A percentile compares a stretch with the other conserved stretches of the same genome.
phyloP scores from a whole-genome alignment of 2,113 vertebrate genomes.

The Lophura nycthemera region DNA sequence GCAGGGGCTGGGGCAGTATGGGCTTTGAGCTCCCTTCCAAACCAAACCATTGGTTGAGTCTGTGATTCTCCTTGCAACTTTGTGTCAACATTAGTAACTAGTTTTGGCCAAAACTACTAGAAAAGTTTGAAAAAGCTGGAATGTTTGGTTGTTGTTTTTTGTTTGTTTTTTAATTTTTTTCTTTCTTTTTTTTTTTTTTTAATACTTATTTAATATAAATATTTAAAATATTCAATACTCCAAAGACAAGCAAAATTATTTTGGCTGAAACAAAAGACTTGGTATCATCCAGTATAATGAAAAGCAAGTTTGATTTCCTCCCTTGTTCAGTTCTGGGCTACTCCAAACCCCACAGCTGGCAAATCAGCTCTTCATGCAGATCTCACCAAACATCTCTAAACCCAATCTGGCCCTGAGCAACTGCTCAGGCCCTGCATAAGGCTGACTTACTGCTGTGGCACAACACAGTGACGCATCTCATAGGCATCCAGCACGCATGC shows the following conservation, averaged over 20 bases:
- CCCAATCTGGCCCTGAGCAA: neutral
- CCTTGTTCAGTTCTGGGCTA: neutral
- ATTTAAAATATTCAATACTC: neutral
- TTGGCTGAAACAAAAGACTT: neutral
- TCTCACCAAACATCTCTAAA: neutral
- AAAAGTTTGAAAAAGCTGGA: conserved; percentile 25
- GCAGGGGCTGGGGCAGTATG: neutral
- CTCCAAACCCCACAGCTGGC: neutral
- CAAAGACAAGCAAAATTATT: neutral
- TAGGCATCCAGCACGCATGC: conserved; percentile 19
- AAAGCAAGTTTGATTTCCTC: neutral
- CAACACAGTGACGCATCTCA: conserved; percentile 40
- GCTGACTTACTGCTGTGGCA: conserved; percentile 1
- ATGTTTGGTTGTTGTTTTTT: neutral
- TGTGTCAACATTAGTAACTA: neutral
- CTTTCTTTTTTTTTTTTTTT: neutral
- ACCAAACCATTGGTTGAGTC: too few species aligned
- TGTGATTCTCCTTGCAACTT: neutral
- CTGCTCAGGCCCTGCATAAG: neutral
- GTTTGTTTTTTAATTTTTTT: neutral
- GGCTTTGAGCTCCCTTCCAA: too few species aligned
- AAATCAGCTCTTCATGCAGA: neutral
- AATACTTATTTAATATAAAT: neutral
- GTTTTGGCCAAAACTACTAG: neutral
- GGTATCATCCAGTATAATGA: neutral